phyloP scores from a whole-genome alignment of 2,113 vertebrate species.

The Zeus faber region DNA sequence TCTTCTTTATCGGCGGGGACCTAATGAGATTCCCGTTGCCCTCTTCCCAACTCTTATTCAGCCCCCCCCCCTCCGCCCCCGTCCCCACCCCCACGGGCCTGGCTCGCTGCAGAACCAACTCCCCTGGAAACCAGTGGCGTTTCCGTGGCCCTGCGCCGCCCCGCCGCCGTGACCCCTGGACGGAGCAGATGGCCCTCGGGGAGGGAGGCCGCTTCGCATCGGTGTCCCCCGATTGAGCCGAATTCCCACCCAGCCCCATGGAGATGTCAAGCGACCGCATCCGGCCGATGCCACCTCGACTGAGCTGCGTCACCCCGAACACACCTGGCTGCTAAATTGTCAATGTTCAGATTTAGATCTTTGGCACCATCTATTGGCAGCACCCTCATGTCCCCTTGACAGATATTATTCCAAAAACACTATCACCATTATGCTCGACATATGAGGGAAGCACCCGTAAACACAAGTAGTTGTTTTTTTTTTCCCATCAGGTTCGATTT shows the following conservation, averaged over 20 bases:
- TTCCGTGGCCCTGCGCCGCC: constrained; percentile 51
- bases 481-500: too few relatives aligned
- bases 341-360: too few relatives aligned
- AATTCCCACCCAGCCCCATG: constrained; percentile 53
- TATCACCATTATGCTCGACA: too few relatives aligned
- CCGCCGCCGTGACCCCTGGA: constrained; percentile 53
- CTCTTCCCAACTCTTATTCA: not conserved
- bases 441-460: too few relatives aligned
- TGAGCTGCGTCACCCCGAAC: too few relatives aligned
- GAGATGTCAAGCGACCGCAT: too few relatives aligned
- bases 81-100: constrained; percentile 42
- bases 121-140: constrained; percentile 75
- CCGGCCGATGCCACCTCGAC: too few relatives aligned
- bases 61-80: constrained; percentile 19
- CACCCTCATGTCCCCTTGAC: too few relatives aligned
- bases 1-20: constrained; percentile 60
- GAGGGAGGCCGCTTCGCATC: constrained; percentile 68
- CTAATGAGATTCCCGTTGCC: constrained; percentile 66
- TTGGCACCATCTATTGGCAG: too few relatives aligned
- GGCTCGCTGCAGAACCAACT: constrained; percentile 68
- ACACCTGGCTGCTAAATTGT: too few relatives aligned
- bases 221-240: constrained; percentile 53
- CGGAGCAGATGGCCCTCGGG: constrained; percentile 76
- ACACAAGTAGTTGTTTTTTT: too few relatives aligned
- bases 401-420: too few relatives aligned